Conservation (phyloP, 2,113 vertebrate genomes). For the Amphiprion percula region DNA sequence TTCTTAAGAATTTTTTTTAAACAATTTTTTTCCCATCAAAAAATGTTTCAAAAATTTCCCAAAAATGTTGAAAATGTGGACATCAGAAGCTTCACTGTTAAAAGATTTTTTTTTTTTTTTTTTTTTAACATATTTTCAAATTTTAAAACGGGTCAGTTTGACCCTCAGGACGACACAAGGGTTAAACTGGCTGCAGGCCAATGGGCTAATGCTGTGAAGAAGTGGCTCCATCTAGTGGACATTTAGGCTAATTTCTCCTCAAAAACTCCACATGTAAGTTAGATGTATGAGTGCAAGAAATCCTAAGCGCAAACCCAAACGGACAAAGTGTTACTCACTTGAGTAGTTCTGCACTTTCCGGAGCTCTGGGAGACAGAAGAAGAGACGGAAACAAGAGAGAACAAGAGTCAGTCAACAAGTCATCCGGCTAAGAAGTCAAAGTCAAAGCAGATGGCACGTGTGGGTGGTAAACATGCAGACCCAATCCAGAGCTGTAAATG, state of each 20-base stretch:
- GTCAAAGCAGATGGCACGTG: conserved; percentile 57
- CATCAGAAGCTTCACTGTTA: too few species aligned
- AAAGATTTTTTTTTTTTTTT: too few species aligned
- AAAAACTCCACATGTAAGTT: not conserved
- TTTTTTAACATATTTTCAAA: too few species aligned
- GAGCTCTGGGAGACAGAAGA: conserved; percentile 73
- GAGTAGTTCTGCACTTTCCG: conserved; percentile 85
- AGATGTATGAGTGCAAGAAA: too few species aligned
- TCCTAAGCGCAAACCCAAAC: too few species aligned
- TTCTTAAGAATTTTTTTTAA: too few species aligned
- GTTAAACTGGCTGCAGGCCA: fast-evolving
- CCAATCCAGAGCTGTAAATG: conserved; percentile 41
- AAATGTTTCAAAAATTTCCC: too few species aligned
- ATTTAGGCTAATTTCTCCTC: not conserved
- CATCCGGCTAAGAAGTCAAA: conserved; percentile 23
- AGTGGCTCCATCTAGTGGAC: conserved; percentile 48
- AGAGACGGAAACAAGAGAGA: not conserved
- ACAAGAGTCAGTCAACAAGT: conserved; percentile 39
- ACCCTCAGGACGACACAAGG: too few species aligned
- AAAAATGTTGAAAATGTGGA: too few species aligned
- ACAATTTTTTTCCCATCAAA: too few species aligned
- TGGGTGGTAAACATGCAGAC: conserved; percentile 43
- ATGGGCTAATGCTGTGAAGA: not conserved
- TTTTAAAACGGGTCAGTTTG: too few species aligned
- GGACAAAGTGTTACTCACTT: conserved; percentile 74